A percentile compares a stretch with the other conserved stretches of the same genome.
Conservation (phyloP, 2,797 vertebrate species). For the Benthosema pterotum region DNA sequence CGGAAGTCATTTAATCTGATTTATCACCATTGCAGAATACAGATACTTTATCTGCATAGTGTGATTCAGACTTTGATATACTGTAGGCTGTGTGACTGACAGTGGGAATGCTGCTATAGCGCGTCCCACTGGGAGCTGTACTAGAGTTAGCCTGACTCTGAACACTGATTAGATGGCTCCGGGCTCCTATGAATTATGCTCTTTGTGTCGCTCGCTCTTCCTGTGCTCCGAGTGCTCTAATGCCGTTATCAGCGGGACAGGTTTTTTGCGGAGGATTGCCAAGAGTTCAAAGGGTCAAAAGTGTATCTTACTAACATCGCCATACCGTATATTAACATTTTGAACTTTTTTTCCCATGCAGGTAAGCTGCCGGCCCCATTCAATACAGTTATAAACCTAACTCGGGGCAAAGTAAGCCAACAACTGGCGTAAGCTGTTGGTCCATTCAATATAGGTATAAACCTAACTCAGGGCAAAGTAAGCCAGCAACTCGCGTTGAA, state of each 20-base stretch:
- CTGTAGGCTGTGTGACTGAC: conserved; percentile 54
- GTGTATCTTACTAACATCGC: conserved; percentile 19
- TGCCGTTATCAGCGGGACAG: conserved; percentile 35
- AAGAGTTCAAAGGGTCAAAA: conserved; percentile 65
- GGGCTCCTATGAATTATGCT: conserved; percentile 75
- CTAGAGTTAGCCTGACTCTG: conserved; percentile 57
- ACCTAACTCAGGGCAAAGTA: conserved; percentile 40
- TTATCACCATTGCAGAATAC: conserved; percentile 19
- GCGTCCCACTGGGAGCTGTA: conserved; percentile 61
- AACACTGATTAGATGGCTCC: conserved; percentile 71
- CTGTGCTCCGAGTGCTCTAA: conserved; percentile 40
- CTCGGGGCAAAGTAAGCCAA: conserved; percentile 41
- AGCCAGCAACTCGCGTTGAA: conserved; percentile 50
- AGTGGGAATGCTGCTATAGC: conserved; percentile 38
- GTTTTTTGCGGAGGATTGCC: background rate
- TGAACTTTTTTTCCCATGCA: conserved; percentile 17
- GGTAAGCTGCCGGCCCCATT: conserved; percentile 24
- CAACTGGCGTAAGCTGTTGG: conserved; percentile 43
- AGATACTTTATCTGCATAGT: conserved; percentile 25
- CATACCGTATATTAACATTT: conserved; percentile 5
- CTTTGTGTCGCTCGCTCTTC: conserved; percentile 63
- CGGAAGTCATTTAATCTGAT: conserved; percentile 48
- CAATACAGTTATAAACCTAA: conserved; percentile 53
- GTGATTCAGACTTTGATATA: conserved; percentile 30
- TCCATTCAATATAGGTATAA: conserved; percentile 52